phyloP scores from a whole-genome alignment of 2,113 vertebrate species.

The Canis aureus region DNA sequence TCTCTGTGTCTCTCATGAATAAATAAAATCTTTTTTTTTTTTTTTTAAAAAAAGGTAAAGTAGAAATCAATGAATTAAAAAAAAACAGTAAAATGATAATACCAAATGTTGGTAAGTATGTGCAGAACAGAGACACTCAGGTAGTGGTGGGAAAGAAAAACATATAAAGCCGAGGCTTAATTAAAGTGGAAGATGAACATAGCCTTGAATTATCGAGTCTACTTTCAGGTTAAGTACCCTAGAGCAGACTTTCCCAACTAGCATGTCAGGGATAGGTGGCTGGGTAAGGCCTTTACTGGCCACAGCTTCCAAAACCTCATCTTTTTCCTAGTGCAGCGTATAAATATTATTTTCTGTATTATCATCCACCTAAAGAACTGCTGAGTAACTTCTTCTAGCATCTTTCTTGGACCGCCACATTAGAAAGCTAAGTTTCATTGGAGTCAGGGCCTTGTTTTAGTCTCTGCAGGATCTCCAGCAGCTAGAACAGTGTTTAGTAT shows the following conservation, averaged over 20 bases:
- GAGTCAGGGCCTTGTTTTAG: not conserved
- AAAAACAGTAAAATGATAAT: not conserved
- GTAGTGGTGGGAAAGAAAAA: not conserved
- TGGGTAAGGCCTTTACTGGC: not conserved
- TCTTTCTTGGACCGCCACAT: not conserved
- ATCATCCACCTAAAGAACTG: not conserved
- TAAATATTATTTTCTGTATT: not conserved
- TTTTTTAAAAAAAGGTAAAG: not conserved
- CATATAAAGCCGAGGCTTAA: not conserved
- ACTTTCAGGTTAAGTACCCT: not conserved
- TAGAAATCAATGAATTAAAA: not conserved
- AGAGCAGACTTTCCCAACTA: not conserved
- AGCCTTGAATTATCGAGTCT: not conserved
- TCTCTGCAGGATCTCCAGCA: not conserved
- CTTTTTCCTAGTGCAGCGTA: not conserved
- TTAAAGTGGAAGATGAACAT: not conserved
- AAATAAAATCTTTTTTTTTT: too few species aligned
- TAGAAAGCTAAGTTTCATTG: not conserved
- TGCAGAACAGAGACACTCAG: not conserved
- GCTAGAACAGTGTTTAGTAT: not conserved
- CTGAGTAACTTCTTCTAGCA: not conserved
- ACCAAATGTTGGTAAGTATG: not conserved
- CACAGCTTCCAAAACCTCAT: not conserved
- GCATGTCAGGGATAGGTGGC: not conserved
- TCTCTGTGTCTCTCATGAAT: too few species aligned